Base-by-base conservation (phyloP, 2,113 vertebrate species). In the Aplodontia rufa region DNA sequence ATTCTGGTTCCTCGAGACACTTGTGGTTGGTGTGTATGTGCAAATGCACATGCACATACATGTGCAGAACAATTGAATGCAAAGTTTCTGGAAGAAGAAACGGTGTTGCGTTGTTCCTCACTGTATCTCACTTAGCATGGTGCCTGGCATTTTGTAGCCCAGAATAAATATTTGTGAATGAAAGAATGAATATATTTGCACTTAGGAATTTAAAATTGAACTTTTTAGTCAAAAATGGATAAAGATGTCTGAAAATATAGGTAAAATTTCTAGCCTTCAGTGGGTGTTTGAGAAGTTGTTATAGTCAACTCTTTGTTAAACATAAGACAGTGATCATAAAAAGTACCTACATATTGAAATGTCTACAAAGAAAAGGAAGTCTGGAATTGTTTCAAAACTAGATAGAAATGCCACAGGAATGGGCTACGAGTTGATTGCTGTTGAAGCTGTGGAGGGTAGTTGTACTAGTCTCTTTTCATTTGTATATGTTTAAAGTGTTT, bases 1-100 rank as follows among this genome's bases (percentile, higher is more conserved):
- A 86, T 82, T 92, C 58, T 9, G 82, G 19, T 91, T 79, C 74
- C 87, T 87, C 7, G 68, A 58, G 51, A 79, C 20, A 68, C 47
- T 58, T 2, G 3, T 72, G 14, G 8, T 58, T 93, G 69, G 9
- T 16, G 28, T 53, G 58, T 47, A 13, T 66, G 28, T 45, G 16
- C 2, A 4, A 16, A 8, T 3, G 0, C 5, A 0, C 0, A 1
- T 8, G 11, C 1, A 1, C 8, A 13, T 87, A n/a, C 17, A 1
- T 2, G 9, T 42, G 40, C n/a, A 68, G 45, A 72, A 66, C 51
- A 55, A 28, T 32, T 64, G 9, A 81, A 60, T 60, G n/a, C 49
- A 80, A 47, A 60, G 8, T 71, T 47, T 20, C 37, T 58, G 20
- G 64, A 93, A 87, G 71, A 75, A 85, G n/a, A 35, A 26, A 42